A percentile compares a stretch with the other conserved stretches of the same genome.
Conservation (phyloP, 2,888 invertebrate genomes). For the Spilarctia lutea region DNA sequence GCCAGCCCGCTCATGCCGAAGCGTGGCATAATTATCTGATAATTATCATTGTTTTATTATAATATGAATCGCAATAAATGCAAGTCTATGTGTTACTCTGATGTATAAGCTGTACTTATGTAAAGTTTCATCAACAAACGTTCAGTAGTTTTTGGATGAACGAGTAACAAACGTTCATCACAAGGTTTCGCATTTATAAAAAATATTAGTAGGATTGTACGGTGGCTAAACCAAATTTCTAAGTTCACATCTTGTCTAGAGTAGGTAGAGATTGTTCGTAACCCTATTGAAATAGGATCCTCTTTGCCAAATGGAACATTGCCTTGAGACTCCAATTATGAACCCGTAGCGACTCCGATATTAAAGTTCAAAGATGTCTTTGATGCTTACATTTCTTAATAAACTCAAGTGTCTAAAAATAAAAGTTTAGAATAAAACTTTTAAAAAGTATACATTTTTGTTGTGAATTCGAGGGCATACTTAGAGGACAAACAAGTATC, state of each 20-base stretch:
- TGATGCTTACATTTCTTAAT: neutral
- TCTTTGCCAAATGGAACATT: neutral
- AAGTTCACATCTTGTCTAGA: neutral
- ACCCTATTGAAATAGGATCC: neutral
- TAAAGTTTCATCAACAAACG: no score
- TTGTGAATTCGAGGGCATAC: conserved; percentile 10
- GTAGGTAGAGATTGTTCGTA: neutral
- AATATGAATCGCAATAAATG: no score
- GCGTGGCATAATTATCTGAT: no score
- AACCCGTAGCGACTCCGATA: neutral
- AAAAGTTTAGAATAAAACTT: neutral
- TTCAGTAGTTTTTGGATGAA: no score
- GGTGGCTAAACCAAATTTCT: neutral
- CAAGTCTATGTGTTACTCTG: no score
- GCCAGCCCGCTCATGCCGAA: no score
- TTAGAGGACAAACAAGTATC: conserved; percentile 18
- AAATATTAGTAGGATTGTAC: neutral
- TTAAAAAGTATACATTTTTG: conserved; percentile 2
- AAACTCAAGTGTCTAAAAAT: neutral
- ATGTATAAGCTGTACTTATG: no score
- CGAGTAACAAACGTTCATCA: no score
- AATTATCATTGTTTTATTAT: no score
- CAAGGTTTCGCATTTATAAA: no score
- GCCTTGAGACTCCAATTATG: neutral
- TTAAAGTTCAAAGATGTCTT: conserved; percentile 1